Evolutionary conservation across 2,797 vertebrate genomes (phyloP), one percentile per base, ranked within the genome.

Genomic region (Enteromius paludinosus): DNA sequence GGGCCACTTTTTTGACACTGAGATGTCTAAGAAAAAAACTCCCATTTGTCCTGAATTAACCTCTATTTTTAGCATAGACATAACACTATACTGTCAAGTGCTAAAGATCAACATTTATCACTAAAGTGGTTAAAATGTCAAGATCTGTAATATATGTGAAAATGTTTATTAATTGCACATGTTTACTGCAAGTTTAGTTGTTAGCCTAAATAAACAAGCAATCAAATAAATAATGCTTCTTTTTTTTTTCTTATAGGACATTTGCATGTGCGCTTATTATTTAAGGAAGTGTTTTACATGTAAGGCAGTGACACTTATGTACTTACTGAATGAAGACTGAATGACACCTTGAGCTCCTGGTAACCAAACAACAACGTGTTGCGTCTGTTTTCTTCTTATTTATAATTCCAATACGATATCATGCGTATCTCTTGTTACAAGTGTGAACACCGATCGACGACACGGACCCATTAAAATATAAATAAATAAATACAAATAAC

Each of bases 321-420:
- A 88, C 93, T 94, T 89, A 95, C 94, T 93, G 91, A 88, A 89
- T 90, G 89, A 90, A 90, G 89, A 94, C 94, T 93, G 91, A 88
- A 89, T 90, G 91, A 90, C 90, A 89, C 78, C 86, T 15, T 90
- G 88, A 86, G 86, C 86, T 85, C 81, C 89, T 72, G 87, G 80
- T 79, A 81, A 86, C 82, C 76, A 85, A 84, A 83, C 68, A 87
- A 86, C 92, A 93, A 95, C 93, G 91, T 94, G 94, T 94, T 94
- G 94, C 93, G 89, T 91, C 84, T 84, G 85, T 49, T 85, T 71
- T 10, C 73, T 7, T 33, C 17, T 47, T 80, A 65, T 79, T 83
- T 72, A 86, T 59, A 61, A 52, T 78, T 49, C 8, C 30, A 49
- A 70, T n/a, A 59, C 49, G 62, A 25, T 70, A 49, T 41, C 33